These are phyloP conservation scores for Reinhardtius hippoglossoides DNA, from an alignment of 2,113 vertebrate species.

Conservation along the genomic window DNA sequence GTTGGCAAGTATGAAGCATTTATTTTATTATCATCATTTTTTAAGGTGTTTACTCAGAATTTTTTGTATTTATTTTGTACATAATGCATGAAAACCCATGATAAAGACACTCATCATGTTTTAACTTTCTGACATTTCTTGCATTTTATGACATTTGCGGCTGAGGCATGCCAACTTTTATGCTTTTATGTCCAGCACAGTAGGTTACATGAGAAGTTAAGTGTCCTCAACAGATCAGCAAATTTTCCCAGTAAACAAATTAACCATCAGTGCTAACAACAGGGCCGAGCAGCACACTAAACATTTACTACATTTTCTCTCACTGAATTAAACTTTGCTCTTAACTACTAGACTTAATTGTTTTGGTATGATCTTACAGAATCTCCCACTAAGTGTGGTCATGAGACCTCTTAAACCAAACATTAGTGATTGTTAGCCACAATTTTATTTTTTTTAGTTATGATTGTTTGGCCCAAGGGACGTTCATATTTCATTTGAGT, in stretches of 20 bases:
- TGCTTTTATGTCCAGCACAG: neutral
- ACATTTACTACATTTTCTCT: neutral
- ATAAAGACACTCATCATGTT: constrained; percentile 4
- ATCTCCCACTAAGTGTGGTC: neutral
- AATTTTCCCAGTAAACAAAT: neutral
- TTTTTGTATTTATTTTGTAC: neutral
- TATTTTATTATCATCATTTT: neutral
- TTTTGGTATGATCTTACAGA: neutral
- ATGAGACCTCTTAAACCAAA: neutral
- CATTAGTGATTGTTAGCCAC: neutral
- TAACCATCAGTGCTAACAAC: constrained; percentile 6
- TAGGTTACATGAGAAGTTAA: neutral
- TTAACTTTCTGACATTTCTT: constrained; percentile 13
- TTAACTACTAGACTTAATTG: neutral
- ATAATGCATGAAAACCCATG: neutral
- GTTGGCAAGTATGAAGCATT: constrained; percentile 6
- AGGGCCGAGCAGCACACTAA: neutral
- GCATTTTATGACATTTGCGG: constrained; percentile 16
- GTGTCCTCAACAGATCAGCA: neutral
- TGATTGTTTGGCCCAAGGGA: neutral
- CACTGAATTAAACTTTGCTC: neutral
- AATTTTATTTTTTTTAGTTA: neutral
- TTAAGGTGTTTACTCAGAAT: constrained; percentile 1
- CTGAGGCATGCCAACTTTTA: constrained; percentile 14
- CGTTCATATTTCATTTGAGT: neutral